phyloP scores from a whole-genome alignment of 1,140 invertebrate genomes.

The Aplysia californica region DNA sequence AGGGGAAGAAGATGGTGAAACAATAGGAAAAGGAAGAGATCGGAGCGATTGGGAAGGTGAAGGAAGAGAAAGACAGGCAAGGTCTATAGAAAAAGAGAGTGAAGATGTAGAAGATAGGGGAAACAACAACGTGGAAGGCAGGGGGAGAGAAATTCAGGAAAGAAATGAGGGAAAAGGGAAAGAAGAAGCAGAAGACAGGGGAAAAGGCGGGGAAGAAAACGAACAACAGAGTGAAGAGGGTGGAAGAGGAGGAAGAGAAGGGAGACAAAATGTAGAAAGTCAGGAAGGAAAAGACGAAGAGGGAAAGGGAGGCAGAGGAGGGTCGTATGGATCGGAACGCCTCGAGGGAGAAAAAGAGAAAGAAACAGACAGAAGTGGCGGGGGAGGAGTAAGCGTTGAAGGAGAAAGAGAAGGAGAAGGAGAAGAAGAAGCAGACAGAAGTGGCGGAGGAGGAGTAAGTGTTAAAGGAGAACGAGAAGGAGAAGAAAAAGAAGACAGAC shows the following conservation, averaged over 20 bases:
- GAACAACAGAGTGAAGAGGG: neutral
- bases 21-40: neutral
- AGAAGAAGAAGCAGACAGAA: neutral
- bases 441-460: neutral
- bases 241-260: too few species aligned
- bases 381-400: neutral
- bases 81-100: neutral
- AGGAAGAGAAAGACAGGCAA: neutral
- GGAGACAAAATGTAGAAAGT: neutral
- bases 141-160: neutral
- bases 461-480: neutral
- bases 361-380: neutral
- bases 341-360: neutral
- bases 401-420: neutral
- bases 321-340: too few species aligned
- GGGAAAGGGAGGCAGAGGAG: too few species aligned
- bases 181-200: neutral
- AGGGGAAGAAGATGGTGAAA: neutral
- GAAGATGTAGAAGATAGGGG: neutral
- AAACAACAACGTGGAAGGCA: neutral
- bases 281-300: neutral
- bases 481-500: neutral
- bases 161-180: too few species aligned
- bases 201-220: neutral
- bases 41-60: neutral